phyloP scores from a whole-genome alignment of 2,113 vertebrate genomes.

The Carollia perspicillata region DNA sequence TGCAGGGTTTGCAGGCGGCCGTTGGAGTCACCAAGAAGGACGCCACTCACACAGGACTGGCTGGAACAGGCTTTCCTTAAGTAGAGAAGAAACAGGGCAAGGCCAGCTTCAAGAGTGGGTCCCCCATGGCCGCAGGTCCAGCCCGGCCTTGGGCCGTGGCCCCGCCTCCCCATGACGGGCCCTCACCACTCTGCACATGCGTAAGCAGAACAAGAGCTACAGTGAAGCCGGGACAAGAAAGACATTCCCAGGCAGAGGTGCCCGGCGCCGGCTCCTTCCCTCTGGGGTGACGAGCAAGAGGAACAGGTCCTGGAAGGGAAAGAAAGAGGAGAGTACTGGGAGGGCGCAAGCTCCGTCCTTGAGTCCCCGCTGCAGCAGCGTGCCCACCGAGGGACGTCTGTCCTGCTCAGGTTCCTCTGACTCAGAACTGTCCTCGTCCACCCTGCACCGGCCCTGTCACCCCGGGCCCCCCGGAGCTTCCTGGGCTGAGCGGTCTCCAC shows the following conservation, averaged over 20 bases:
- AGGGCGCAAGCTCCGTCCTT: not conserved
- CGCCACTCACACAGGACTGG: fast-evolving
- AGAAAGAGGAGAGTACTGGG: not conserved
- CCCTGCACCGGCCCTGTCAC: fast-evolving
- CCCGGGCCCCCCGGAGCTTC: not conserved
- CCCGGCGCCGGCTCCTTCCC: fast-evolving
- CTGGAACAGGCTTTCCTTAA: no score
- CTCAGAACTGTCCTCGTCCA: not conserved
- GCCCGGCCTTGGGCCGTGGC: no score
- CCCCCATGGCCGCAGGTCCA: no score
- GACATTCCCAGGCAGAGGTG: no score
- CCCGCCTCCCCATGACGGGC: not conserved
- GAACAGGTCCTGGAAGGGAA: not conserved
- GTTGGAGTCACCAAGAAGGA: not conserved
- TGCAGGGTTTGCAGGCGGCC: not conserved
- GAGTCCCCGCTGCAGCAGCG: not conserved
- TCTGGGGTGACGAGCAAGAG: not conserved
- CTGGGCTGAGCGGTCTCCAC: not conserved
- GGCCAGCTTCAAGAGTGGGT: fast-evolving
- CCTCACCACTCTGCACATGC: not conserved
- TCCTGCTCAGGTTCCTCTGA: not conserved
- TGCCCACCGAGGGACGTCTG: not conserved
- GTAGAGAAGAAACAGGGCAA: no score
- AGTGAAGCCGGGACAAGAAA: no score
- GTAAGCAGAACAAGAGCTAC: not conserved